These are phyloP conservation scores for Mungos mungo DNA, from an alignment of 2,113 vertebrate species.

Conservation along the genomic window DNA sequence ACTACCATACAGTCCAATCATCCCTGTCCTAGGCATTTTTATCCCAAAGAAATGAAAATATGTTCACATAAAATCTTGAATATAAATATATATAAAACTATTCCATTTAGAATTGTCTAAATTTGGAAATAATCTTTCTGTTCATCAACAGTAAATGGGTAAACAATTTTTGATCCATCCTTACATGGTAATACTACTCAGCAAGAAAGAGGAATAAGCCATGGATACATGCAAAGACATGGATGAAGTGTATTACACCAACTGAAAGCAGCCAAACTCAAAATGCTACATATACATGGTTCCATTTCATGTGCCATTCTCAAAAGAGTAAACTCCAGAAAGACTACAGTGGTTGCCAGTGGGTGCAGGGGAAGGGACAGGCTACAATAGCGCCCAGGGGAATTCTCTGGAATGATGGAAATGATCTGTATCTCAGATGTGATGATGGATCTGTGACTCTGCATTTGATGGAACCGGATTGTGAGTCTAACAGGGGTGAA, in stretches of 20 bases:
- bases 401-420: neutral
- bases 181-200: neutral
- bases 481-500: neutral
- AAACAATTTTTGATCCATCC: neutral
- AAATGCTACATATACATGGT: neutral
- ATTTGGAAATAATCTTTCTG: neutral
- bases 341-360: neutral
- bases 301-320: neutral
- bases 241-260: neutral
- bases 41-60: neutral
- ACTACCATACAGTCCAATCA: neutral
- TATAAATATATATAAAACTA: neutral
- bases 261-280: neutral
- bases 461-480: neutral
- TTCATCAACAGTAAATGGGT: neutral
- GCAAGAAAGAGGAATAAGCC: neutral
- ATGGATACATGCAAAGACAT: neutral
- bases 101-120: neutral
- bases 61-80: neutral
- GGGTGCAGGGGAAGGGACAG: neutral
- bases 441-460: neutral
- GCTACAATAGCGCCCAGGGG: fast-evolving
- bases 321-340: neutral
- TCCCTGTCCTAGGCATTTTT: neutral
- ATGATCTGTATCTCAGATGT: neutral